These are phyloP conservation scores for Enoplosus armatus DNA, from an alignment of 2,797 vertebrate species.

Conservation along the genomic window DNA sequence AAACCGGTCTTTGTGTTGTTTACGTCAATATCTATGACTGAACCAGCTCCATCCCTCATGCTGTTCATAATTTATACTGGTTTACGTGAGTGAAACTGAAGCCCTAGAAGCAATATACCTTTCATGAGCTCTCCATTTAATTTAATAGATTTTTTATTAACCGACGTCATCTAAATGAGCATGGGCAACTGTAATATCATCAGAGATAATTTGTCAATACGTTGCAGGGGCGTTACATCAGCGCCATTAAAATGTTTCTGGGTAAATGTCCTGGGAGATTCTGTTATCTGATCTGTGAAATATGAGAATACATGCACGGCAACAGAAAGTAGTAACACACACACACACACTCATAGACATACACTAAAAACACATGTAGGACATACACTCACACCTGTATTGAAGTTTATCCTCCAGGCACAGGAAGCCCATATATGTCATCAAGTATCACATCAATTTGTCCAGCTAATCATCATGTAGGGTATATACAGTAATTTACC, in stretches of 20 bases:
- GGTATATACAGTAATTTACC: constrained; percentile 18
- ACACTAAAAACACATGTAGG: constrained; percentile 19
- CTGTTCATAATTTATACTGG: constrained; percentile 6
- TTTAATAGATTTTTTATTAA: constrained; percentile 41
- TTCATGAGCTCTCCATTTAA: constrained; percentile 37
- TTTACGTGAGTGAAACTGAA: constrained; percentile 17
- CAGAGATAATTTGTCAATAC: constrained; percentile 39
- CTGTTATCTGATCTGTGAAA: constrained; percentile 68
- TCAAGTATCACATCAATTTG: constrained; percentile 52
- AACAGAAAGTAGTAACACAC: constrained; percentile 27
- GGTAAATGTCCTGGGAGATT: constrained; percentile 5
- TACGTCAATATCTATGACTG: background rate
- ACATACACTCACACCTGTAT: constrained; percentile 11
- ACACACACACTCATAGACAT: background rate
- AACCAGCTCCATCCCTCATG: constrained; percentile 18
- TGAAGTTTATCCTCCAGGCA: constrained; percentile 50
- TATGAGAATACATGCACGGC: constrained; percentile 27
- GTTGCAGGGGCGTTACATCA: constrained; percentile 55
- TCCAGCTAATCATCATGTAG: constrained; percentile 26
- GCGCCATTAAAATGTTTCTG: constrained; percentile 42
- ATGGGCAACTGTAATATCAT: constrained; percentile 31
- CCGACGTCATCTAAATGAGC: constrained; percentile 30
- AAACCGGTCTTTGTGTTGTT: constrained; percentile 3
- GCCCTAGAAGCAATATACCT: constrained; percentile 5
- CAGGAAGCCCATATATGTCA: constrained; percentile 56